Evolutionary conservation across 2,113 vertebrate species (phyloP), one percentile per base, ranked within the genome.

Genomic region (Toxotes jaculatrix): DNA sequence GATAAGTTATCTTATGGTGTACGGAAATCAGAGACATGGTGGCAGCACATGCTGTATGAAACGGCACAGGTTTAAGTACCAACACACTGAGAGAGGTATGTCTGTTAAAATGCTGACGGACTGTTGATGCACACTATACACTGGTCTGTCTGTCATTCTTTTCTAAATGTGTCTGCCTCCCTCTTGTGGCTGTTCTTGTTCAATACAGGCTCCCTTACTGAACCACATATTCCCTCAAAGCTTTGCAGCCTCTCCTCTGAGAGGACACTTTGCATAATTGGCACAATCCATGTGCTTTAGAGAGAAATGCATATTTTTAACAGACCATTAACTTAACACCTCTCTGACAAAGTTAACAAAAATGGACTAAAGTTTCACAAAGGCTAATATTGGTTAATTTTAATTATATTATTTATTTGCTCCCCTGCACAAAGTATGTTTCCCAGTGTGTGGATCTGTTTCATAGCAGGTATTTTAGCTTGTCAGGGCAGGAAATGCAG

Each of bases 141-240:
- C 27, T 17, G 4, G 23, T 16, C 11, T 14, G 14, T 51, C 36
- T 62, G 38, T 80, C 40, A 49, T 77, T 62, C 0, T 62, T 34
- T 57, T 67, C 79, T 57, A 43, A 62, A 60, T 78, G 63, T 5
- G 17, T 84, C 67, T 93, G 86, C 63, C 90, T 85, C 94, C 94
- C 93, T 85, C 94, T 92, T 73, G 86, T 93, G 93, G 93, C 59
- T 14, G 4, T 19, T 80, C 8, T 45, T 13, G 45, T 45, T 45
- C 87, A 91, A 59, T 82, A 72, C 82, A 87, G 32, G 34, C 11
- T 19, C 69, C 69, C 61, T 81, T 66, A 38, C 74, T 47, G 43
- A 73, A 62, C 42, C 45, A 31, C 51, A 32, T 19, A 40, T 34
- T 53, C 36, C 53, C 66, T 14, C 17, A 43, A 55, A 62, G 53